Evolutionary conservation across 2,113 vertebrate species (phyloP).

Genomic region (Bubo blakistoni): DNA sequence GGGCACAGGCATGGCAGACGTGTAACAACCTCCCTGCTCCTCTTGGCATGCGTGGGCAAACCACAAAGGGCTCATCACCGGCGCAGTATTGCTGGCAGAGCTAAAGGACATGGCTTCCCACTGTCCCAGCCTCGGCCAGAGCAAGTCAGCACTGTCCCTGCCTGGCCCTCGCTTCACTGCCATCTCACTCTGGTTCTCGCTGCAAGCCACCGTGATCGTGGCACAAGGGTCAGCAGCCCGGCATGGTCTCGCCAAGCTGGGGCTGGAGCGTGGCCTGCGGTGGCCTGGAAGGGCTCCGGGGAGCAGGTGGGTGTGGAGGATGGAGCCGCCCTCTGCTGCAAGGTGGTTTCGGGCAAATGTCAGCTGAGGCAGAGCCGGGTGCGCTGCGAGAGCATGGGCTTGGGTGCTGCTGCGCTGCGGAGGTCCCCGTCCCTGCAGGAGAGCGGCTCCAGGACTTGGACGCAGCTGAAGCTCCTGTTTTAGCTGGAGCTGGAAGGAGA

Average conservation of each 20-base stretch:
- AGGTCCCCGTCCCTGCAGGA: neutral
- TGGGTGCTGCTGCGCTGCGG: no score
- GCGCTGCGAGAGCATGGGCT: rapidly evolving
- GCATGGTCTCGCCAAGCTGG: rapidly evolving
- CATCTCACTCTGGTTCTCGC: neutral
- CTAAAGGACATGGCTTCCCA: rapidly evolving
- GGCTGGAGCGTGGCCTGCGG: neutral
- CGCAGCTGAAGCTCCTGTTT: neutral
- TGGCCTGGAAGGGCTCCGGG: neutral
- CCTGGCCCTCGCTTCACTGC: neutral
- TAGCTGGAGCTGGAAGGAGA: neutral
- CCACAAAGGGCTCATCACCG: rapidly evolving
- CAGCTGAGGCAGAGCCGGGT: no score
- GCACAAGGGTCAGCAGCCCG: neutral
- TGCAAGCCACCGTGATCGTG: rapidly evolving
- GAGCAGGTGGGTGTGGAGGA: neutral
- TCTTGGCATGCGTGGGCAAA: rapidly evolving
- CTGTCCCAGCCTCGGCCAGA: neutral
- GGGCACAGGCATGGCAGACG: rapidly evolving
- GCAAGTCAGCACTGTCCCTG: neutral
- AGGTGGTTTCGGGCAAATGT: rapidly evolving
- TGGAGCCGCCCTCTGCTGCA: rapidly evolving
- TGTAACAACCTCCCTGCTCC: neutral
- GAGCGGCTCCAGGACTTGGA: neutral
- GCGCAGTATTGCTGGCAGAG: neutral